Evolutionary conservation across 2,113 vertebrate genomes (phyloP).

Genomic region (Cyprinodon tularosa): DNA sequence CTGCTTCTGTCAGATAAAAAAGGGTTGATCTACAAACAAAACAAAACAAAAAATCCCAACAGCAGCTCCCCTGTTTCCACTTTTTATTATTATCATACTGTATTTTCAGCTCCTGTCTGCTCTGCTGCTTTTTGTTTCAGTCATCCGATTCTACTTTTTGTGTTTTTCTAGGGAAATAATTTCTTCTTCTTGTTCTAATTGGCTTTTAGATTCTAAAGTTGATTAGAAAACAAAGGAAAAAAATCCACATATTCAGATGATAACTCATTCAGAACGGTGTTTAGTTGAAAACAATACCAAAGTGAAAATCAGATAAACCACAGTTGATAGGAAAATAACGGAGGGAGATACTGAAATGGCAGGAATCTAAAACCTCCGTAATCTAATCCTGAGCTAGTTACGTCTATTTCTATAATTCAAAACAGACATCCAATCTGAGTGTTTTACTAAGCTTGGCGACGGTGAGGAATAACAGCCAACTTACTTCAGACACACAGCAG

Average conservation of each 20-base stretch:
- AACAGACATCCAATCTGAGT: not conserved
- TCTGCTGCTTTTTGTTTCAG: too few relatives aligned
- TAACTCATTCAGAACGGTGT: not conserved
- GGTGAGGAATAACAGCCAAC: not conserved
- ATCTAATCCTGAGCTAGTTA: not conserved
- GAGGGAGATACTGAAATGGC: not conserved
- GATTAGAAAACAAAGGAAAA: not conserved
- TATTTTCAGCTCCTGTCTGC: not conserved
- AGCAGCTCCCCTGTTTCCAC: not conserved
- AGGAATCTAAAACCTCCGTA: not conserved
- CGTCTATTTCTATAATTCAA: not conserved
- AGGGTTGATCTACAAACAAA: not conserved
- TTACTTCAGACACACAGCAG: not conserved
- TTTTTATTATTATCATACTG: not conserved
- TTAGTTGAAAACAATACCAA: not conserved
- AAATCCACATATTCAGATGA: not conserved
- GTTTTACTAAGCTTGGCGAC: not conserved
- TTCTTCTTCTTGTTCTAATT: not conserved
- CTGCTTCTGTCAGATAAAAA: not conserved
- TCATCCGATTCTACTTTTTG: too few relatives aligned
- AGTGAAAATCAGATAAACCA: not conserved
- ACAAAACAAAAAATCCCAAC: too few relatives aligned
- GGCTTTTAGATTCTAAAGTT: too few relatives aligned
- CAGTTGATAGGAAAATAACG: not conserved
- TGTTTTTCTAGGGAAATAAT: not conserved